A percentile compares a stretch with the other conserved stretches of the same genome.
Conservation (phyloP, 92 coral and sea anemone genomes). For the Parazoanthus darwini region DNA sequence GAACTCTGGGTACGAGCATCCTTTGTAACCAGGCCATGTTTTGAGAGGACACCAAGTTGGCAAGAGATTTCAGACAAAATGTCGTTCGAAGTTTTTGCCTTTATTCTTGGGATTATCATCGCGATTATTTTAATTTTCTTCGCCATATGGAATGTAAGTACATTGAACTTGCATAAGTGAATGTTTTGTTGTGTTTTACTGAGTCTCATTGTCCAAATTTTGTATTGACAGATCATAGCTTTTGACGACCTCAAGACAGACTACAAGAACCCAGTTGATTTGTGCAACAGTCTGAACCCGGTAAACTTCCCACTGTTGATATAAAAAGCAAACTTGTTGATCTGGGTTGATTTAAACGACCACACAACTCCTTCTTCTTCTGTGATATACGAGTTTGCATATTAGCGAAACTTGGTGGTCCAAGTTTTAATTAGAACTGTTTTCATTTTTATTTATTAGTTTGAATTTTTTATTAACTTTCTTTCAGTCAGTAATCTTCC, state of each 20-base stretch:
- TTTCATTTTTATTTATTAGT: neutral
- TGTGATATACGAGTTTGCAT: neutral
- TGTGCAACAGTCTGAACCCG: constrained; percentile 95
- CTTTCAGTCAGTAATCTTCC: neutral
- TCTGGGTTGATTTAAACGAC: neutral
- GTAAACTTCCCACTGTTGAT: constrained; percentile 45
- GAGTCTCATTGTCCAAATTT: neutral
- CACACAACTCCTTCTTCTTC: neutral
- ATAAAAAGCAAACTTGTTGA: neutral
- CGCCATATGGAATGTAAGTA: constrained; percentile 99
- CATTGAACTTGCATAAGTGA: neutral
- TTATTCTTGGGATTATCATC: constrained; percentile 88
- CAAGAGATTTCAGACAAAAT: constrained; percentile 55
- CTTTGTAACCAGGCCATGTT: constrained; percentile 31
- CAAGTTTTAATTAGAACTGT: neutral
- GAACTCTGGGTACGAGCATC: constrained; percentile 1
- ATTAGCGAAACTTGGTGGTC: neutral
- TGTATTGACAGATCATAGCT: constrained; percentile 79
- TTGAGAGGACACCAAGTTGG: constrained; percentile 52
- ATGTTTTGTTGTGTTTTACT: neutral
- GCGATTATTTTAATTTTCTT: constrained; percentile 91
- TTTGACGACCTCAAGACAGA: constrained; percentile 98
- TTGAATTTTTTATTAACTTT: constrained; percentile 2
- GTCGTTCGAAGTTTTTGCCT: constrained; percentile 92
- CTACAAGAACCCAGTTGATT: constrained; percentile 96